Conservation (phyloP, 2,888 invertebrate species). For the Nymphalis polychloros region DNA sequence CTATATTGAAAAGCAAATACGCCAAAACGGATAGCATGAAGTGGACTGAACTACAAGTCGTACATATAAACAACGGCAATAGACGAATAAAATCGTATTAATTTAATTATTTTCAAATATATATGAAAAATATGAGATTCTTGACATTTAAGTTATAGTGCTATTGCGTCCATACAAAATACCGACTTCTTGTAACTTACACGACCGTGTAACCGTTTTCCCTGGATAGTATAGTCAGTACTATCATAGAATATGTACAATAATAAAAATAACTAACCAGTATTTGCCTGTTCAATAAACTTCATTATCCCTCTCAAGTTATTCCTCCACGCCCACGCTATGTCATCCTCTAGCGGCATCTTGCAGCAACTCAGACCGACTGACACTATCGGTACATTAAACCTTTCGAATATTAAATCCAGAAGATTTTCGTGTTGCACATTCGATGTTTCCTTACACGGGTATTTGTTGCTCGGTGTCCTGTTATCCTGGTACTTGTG, state of each 20-base stretch:
- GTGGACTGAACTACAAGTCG: too few species aligned
- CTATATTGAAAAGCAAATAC: too few species aligned
- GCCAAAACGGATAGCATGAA: too few species aligned
- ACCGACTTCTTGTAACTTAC: too few species aligned
- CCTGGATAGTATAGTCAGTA: too few species aligned
- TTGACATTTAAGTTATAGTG: too few species aligned
- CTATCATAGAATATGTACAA: neutral
- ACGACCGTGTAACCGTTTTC: too few species aligned
- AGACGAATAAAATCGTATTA: too few species aligned
- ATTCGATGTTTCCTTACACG: conserved; percentile 52
- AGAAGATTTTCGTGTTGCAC: conserved; percentile 75
- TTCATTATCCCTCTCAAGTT: conserved; percentile 84
- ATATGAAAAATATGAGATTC: too few species aligned
- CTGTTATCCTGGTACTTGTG: conserved; percentile 69
- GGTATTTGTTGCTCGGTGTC: conserved; percentile 59
- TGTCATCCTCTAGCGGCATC: conserved; percentile 85
- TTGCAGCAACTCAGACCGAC: conserved; percentile 91
- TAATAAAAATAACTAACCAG: conserved; percentile 67
- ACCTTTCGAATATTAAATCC: conserved; percentile 83
- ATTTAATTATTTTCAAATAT: too few species aligned
- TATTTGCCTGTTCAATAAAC: conserved; percentile 83
- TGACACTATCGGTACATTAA: conserved; percentile 85
- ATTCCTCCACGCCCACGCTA: conserved; percentile 88
- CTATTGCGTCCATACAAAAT: too few species aligned
- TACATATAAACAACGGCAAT: too few species aligned